These are phyloP conservation scores for Caenorhabditis elegans DNA, from an alignment of 1,140 invertebrate species.

Conservation along the genomic window WBcel235 BX284606.5:9216501-9217000, in stretches of 20 bases:
- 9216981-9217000: background rate
- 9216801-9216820: background rate
- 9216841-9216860: no score
- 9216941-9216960: no score
- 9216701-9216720: constrained; percentile 23
- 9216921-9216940: no score
- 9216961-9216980: background rate
- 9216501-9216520: background rate
- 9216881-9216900: no score
- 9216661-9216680: background rate
- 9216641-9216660: background rate
- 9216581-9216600: constrained; percentile 33
- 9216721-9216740: no score
- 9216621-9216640: background rate
- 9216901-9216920: no score
- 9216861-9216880: no score
- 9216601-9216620: constrained; percentile 5
- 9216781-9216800: no score
- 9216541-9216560: constrained; percentile 19
- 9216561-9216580: constrained; percentile 24
- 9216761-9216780: no score
- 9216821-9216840: background rate
- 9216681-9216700: background rate
- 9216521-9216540: background rate
- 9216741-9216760: no score